Base-by-base conservation (phyloP, 2,888 invertebrate species). In the Rotaria macrura region DNA sequence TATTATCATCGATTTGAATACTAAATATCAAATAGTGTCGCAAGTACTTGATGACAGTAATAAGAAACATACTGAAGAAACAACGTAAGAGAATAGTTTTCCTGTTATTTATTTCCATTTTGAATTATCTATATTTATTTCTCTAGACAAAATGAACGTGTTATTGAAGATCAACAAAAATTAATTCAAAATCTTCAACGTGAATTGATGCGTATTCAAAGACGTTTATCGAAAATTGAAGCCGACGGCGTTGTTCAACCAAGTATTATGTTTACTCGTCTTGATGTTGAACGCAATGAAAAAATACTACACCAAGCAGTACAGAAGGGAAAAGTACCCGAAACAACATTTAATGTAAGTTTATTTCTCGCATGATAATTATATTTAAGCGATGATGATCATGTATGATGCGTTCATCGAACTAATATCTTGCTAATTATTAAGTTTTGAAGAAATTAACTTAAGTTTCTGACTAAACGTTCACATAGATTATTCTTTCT, bases 211-310 rank as follows among this genome's bases (percentile, higher is more conserved):
- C 40, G 40, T 12, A 2, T 79, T 10, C 79, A 79, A 79, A 25
- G 5, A 43, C 40, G 79, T 43, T n/a, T 79, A 43, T 79, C 79
- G 3, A 40, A 25, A 43, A 6, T n/a, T 12, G 79, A 79, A 43
- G 4, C 2, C n/a, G 79, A 79, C 23, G 79, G 43, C 43, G n/a
- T 79, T 49, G 34, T 40, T 85, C 89, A 89, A 34, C 88, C 89
- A 1, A 88, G 89, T 4, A 87, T 91, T 10, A 89, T 91, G 90
- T 91, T 91, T 88, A 90, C 91, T 6, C 87, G 90, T 47, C 87
- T 90, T 17, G 90, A 90, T 87, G 89, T 89, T 0, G 90, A 90
- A 86, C 88, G 90, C 84, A 91, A 91, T 87, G 89, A 90, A 38
- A 90, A 90, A 87, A 89, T 89, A 25, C 89, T 91, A 89, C 90